phyloP scores from a whole-genome alignment of 2,113 vertebrate species.

The Oriolus oriolus region DNA sequence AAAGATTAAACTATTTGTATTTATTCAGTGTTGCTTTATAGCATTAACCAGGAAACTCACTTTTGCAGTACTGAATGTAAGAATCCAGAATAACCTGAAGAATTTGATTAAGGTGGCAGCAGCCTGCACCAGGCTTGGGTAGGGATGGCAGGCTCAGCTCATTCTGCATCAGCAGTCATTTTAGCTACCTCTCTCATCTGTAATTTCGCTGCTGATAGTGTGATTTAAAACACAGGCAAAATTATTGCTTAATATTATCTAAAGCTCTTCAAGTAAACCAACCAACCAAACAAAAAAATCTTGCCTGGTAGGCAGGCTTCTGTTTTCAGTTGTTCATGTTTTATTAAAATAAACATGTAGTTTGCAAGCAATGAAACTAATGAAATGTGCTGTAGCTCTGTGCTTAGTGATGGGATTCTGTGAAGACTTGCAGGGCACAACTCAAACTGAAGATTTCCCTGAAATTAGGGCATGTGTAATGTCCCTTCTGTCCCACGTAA shows the following conservation, averaged over 20 bases:
- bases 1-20: conserved; percentile 74
- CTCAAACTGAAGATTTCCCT: not conserved
- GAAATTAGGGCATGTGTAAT: conserved; percentile 27
- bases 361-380: not conserved
- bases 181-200: conserved; percentile 19
- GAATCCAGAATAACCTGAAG: conserved; percentile 24
- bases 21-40: conserved; percentile 66
- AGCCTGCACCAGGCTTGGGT: not conserved
- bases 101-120: conserved; percentile 37
- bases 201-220: conserved; percentile 40
- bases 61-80: not conserved
- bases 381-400: conserved; percentile 5
- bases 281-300: not conserved
- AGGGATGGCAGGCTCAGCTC: conserved; percentile 8
- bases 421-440: not conserved
- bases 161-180: conserved; percentile 51
- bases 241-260: conserved; percentile 52
- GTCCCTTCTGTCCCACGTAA: not conserved
- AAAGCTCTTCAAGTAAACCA: not conserved
- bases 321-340: not conserved
- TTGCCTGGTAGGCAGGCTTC: conserved; percentile 14
- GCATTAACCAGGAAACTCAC: conserved; percentile 49
- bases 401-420: not conserved
- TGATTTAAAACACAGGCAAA: conserved; percentile 62
- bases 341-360: conserved; percentile 3